phyloP scores from a whole-genome alignment of 1,140 invertebrate species.

The Eulimnadia texana region DNA sequence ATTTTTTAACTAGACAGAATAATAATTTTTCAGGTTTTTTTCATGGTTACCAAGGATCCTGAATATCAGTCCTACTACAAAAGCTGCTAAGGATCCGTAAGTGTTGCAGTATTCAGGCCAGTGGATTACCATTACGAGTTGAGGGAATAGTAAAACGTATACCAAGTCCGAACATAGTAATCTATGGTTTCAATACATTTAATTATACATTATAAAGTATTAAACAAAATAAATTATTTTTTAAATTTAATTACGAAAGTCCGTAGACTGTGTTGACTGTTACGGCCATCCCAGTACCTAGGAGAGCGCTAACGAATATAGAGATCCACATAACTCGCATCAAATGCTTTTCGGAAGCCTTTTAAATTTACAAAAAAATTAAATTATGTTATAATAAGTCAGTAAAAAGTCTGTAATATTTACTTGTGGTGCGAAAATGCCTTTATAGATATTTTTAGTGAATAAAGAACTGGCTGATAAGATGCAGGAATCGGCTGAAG shows the following conservation, averaged over 20 bases:
- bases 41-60: slow-evolving; percentile 28
- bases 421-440: slow-evolving; percentile 52
- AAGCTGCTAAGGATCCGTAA: slow-evolving; percentile 41
- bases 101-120: slow-evolving; percentile 36
- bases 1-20: background rate
- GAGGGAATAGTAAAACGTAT: slow-evolving; percentile 49
- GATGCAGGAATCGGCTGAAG: slow-evolving; percentile 63
- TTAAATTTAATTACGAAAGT: slow-evolving; percentile 31
- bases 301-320: slow-evolving; percentile 49
- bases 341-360: slow-evolving; percentile 60
- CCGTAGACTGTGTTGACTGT: slow-evolving; percentile 60
- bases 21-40: background rate
- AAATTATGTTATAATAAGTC: background rate
- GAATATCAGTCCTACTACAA: slow-evolving; percentile 37
- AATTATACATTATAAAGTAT: too few species aligned
- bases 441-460: slow-evolving; percentile 59
- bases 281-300: slow-evolving; percentile 55
- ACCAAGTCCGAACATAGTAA: slow-evolving; percentile 46
- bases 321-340: slow-evolving; percentile 57
- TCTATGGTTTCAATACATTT: too few species aligned
- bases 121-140: slow-evolving; percentile 44
- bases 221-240: background rate
- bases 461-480: slow-evolving; percentile 63
- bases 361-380: background rate
- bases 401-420: too few species aligned